A percentile compares a stretch with the other conserved stretches of the same genome.
These are phyloP conservation scores for Mimachlamys varia DNA, from an alignment of 2,888 invertebrate species.

Conservation along the genomic window DNA sequence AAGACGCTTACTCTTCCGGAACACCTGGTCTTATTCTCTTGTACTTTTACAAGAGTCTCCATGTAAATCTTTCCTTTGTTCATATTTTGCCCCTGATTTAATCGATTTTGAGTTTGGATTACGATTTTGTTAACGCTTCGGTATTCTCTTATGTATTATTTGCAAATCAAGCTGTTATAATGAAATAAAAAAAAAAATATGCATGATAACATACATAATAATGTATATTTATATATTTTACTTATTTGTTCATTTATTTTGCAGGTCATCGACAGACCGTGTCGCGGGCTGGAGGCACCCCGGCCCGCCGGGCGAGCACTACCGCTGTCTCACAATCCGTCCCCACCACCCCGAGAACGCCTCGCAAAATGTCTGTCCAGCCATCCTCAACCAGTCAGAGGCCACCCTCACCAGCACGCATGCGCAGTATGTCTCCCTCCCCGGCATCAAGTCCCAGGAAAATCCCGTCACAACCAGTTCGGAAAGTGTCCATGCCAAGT, in stretches of 20 bases:
- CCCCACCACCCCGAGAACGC: constrained; percentile 59
- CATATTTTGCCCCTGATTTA: too few species aligned
- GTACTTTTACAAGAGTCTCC: too few species aligned
- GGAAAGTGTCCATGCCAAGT: constrained; percentile 44
- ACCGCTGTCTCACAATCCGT: constrained; percentile 56
- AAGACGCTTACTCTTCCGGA: too few species aligned
- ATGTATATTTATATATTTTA: background rate
- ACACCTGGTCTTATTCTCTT: too few species aligned
- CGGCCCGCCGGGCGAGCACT: constrained; percentile 58
- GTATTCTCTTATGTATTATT: too few species aligned
- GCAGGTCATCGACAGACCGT: constrained; percentile 58
- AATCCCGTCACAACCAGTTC: constrained; percentile 48
- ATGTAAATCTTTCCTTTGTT: too few species aligned
- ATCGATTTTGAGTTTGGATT: too few species aligned
- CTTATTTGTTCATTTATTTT: background rate
- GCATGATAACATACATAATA: background rate
- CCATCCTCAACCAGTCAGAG: constrained; percentile 47
- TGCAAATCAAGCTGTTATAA: too few species aligned
- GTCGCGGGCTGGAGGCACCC: constrained; percentile 47
- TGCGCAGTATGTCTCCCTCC: constrained; percentile 68
- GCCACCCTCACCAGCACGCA: constrained; percentile 59
- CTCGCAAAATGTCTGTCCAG: constrained; percentile 60
- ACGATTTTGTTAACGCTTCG: too few species aligned
- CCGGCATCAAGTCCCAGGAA: constrained; percentile 63
- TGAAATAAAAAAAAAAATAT: background rate